phyloP scores from a whole-genome alignment of 1,140 invertebrate species.

The Bilobella aurantiaca region DNA sequence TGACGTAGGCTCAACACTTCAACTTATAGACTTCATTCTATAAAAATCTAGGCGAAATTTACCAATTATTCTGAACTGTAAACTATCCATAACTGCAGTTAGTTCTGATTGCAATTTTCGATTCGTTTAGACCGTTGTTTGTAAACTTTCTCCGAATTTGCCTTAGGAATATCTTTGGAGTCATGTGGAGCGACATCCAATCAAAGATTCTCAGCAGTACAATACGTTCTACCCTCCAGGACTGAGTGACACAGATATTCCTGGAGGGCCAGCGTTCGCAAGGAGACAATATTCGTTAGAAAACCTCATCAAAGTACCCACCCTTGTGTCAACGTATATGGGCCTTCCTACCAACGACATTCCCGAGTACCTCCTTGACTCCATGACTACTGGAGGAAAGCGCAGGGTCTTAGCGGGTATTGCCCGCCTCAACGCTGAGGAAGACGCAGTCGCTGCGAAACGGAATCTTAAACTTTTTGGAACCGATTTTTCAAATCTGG shows the following conservation, averaged over 20 bases:
- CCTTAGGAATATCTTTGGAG: background rate
- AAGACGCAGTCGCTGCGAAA: background rate
- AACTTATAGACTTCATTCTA: no score
- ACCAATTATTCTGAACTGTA: no score
- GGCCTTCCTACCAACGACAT: background rate
- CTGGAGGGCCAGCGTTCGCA: background rate
- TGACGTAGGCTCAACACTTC: no score
- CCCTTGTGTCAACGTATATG: background rate
- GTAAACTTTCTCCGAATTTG: no score
- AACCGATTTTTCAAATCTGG: no score
- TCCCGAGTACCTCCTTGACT: background rate
- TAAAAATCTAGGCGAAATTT: no score
- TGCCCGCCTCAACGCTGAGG: background rate
- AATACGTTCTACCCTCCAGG: background rate
- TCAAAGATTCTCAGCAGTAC: background rate
- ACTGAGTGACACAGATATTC: background rate
- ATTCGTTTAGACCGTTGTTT: no score
- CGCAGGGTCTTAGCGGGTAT: background rate
- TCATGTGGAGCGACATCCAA: background rate
- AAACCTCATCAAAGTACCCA: background rate
- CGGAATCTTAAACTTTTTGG: background rate
- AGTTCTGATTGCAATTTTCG: no score
- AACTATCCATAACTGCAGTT: no score
- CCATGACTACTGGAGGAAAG: background rate
- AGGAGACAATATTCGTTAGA: background rate